Base-by-base conservation (phyloP, 1,140 invertebrate species). In the Pantala flavescens region DNA sequence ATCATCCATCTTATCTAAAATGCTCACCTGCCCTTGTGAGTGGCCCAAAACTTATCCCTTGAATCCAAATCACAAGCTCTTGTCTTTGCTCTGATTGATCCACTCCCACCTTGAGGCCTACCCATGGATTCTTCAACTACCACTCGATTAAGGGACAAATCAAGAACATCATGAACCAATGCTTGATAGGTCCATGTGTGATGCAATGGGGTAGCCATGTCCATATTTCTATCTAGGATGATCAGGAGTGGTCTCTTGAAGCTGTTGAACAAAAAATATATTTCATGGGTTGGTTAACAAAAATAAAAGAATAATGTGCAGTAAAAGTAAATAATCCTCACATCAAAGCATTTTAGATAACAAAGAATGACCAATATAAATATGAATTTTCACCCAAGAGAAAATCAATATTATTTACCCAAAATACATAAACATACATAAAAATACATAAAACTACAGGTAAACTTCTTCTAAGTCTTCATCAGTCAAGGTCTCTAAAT, bases 121-220 rank as follows among this genome's bases (percentile, higher is more conserved):
- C 84, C 86, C 0, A 84, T 78, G 76, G 84, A 86, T 80, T 96
- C 93, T 78, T 93, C 91, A 23, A 96, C 88, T 36, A 91, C 87
- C 0, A 97, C 88, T 76, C 94, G 83, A 83, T 99, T 99, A 71
- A 98, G 84, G 23, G 93, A 89, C 74, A 98, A 85, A 80, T 98
- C 93, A 19, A 98, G 82, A 0, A 98, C 91, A 87, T 99, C 97
- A 83, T 99, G 97, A 42, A 94, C 91, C 73, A 99, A 82, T 14
- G 98, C 97, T 84, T 98, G 96, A 83, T 99, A 99, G 0, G 97
- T 99, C 98, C 98, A 99, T 5, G 98, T 98, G 83, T 99, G 98
- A 88, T 99, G 96, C 75, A 99, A 84, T 49, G 96, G 96, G 21
- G 97, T 99, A 0, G 97, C 95, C 87, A 99, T 91, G 84, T 99